Conservation (phyloP, 2,888 invertebrate genomes). For the Ephialtes manifestator region DNA sequence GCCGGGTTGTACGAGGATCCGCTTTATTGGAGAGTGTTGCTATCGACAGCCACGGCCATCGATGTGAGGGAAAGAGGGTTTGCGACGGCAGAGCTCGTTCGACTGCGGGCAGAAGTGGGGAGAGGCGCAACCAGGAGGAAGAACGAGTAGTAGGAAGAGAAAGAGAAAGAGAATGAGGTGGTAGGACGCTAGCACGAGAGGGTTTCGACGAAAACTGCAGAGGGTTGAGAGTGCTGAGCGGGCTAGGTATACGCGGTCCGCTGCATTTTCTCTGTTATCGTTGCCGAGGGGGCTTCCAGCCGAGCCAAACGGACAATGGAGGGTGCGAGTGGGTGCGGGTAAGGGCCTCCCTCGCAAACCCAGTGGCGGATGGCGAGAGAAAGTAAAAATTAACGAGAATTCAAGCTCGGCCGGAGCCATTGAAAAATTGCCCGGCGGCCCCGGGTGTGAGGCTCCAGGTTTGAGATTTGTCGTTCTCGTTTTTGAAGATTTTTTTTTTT, state of each 20-base stretch:
- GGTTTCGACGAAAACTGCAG: slow-evolving; percentile 58
- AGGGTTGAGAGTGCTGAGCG: slow-evolving; percentile 64
- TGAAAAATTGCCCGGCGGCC: slow-evolving; percentile 82
- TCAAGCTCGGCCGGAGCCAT: slow-evolving; percentile 85
- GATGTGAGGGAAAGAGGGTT: slow-evolving; percentile 72
- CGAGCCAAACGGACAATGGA: slow-evolving; percentile 79
- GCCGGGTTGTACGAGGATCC: slow-evolving; percentile 74
- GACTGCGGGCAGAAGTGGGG: slow-evolving; percentile 27
- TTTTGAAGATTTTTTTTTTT: slow-evolving; percentile 69
- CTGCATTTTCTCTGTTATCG: slow-evolving; percentile 85
- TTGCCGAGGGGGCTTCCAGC: slow-evolving; percentile 78
- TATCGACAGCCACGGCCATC: slow-evolving; percentile 80
- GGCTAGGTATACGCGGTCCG: slow-evolving; percentile 76
- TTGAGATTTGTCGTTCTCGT: slow-evolving; percentile 79
- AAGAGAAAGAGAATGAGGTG: slow-evolving; percentile 53
- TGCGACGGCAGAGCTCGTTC: slow-evolving; percentile 33
- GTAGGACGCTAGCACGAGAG: slow-evolving; percentile 42
- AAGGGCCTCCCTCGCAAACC: slow-evolving; percentile 54
- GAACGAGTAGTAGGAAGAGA: slow-evolving; percentile 52
- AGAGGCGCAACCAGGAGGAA: slow-evolving; percentile 34
- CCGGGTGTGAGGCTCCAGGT: slow-evolving; percentile 74
- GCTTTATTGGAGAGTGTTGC: slow-evolving; percentile 84
- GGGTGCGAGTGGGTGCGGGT: slow-evolving; percentile 39
- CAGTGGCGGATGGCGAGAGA: slow-evolving; percentile 83
- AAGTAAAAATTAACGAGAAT: slow-evolving; percentile 85